Evolutionary conservation across 2,888 invertebrate genomes (phyloP).

Genomic region (Archips xylosteana): DNA sequence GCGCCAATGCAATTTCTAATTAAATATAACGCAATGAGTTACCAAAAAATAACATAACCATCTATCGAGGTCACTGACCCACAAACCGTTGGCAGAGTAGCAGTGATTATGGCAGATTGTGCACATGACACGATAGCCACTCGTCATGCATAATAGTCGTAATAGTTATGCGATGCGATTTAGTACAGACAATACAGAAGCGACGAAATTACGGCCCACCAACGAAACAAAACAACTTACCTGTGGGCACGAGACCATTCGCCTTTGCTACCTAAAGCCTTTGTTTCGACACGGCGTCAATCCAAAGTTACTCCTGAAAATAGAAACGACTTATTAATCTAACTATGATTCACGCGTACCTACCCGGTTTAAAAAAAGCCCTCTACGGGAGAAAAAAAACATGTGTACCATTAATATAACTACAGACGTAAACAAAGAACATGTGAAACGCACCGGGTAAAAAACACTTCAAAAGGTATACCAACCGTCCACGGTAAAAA

Average conservation of each 20-base stretch:
- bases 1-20: slow-evolving; percentile 66
- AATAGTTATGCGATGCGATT: slow-evolving; percentile 1
- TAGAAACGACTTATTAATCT: slow-evolving; percentile 81
- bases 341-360: slow-evolving; percentile 72
- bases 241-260: slow-evolving; percentile 77
- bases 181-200: background rate
- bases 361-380: slow-evolving; percentile 71
- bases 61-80: slow-evolving; percentile 73
- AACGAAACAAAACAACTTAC: slow-evolving; percentile 65
- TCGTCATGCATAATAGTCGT: slow-evolving; percentile 60
- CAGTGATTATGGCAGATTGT: slow-evolving; percentile 48
- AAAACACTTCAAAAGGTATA: slow-evolving; percentile 62
- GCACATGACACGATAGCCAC: slow-evolving; percentile 68
- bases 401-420: slow-evolving; percentile 62
- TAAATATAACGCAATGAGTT: slow-evolving; percentile 61
- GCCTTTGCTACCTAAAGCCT: slow-evolving; percentile 79
- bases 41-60: slow-evolving; percentile 53
- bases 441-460: slow-evolving; percentile 62
- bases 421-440: slow-evolving; percentile 77
- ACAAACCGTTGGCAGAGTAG: slow-evolving; percentile 62
- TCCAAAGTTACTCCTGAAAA: slow-evolving; percentile 84
- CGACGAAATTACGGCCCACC: slow-evolving; percentile 21
- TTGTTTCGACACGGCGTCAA: slow-evolving; percentile 81
- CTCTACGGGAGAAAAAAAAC: slow-evolving; percentile 65
- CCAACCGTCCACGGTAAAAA: slow-evolving; percentile 76